Evolutionary conservation across 2,888 invertebrate species (phyloP).

Genomic region (Caenorhabditis imperialis): DNA sequence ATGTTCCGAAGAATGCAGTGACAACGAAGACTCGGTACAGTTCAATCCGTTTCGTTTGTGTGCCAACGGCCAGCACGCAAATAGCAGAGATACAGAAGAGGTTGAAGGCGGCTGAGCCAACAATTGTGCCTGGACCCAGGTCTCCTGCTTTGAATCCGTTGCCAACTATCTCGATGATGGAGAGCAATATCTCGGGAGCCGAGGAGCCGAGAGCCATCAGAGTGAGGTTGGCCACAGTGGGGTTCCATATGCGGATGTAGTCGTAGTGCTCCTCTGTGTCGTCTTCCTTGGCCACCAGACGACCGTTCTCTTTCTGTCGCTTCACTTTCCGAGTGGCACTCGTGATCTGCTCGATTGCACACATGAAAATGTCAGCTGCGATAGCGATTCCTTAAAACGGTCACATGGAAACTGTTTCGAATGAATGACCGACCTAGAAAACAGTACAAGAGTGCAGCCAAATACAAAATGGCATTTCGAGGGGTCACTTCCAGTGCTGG

Average conservation of each 20-base stretch:
- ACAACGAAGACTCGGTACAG: conserved; percentile 79
- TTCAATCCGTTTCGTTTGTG: conserved; percentile 61
- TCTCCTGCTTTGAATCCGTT: conserved; percentile 82
- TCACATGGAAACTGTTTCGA: neutral
- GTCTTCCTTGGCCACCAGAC: conserved; percentile 29
- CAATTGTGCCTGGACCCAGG: conserved; percentile 82
- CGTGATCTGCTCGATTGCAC: conserved; percentile 82
- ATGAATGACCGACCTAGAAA: conserved; percentile 80
- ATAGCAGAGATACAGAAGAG: conserved; percentile 81
- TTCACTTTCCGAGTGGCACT: conserved; percentile 76
- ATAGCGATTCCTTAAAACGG: conserved; percentile 79
- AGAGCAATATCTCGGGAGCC: conserved; percentile 82
- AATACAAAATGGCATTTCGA: conserved; percentile 78
- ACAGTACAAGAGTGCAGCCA: conserved; percentile 81
- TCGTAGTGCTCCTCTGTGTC: conserved; percentile 80
- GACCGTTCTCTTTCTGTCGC: conserved; percentile 78
- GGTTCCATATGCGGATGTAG: conserved; percentile 82
- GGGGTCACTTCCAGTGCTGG: conserved; percentile 54
- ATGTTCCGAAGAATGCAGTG: conserved; percentile 80
- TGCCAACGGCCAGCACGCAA: conserved; percentile 80
- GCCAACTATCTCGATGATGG: conserved; percentile 81
- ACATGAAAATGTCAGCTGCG: conserved; percentile 83
- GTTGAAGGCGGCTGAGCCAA: conserved; percentile 83
- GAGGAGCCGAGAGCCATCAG: conserved; percentile 82
- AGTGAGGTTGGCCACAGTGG: conserved; percentile 82